Percentiles rank a stretch among this genome's conserved stretches.
Evolutionary conservation across 2,113 vertebrate species (phyloP).

Genomic region (Cebidichthys violaceus): DNA sequence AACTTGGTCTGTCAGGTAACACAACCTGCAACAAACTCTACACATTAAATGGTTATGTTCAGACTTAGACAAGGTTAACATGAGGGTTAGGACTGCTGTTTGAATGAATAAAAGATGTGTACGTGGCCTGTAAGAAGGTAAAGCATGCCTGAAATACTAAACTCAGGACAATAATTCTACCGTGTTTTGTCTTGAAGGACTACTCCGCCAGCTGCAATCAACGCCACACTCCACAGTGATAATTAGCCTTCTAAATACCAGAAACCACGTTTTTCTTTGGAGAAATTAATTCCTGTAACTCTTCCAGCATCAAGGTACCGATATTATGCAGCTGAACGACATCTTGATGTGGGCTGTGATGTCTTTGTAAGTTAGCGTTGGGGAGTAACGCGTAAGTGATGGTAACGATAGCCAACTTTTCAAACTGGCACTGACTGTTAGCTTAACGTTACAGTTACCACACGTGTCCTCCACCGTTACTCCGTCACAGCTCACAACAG

Average conservation of each 20-base stretch:
- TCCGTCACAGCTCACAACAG: neutral
- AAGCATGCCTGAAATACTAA: constrained; percentile 33
- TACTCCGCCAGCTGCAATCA: constrained; percentile 49
- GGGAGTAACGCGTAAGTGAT: neutral
- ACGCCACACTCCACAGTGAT: constrained; percentile 8
- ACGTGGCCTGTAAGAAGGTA: fast-evolving
- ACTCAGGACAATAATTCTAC: fast-evolving
- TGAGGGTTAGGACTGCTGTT: fast-evolving
- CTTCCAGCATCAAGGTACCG: neutral
- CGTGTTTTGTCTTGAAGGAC: fast-evolving
- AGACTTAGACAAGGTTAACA: fast-evolving
- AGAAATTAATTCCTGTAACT: neutral
- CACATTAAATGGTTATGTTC: fast-evolving
- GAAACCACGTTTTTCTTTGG: neutral
- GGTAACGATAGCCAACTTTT: constrained; percentile 34
- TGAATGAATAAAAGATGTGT: fast-evolving
- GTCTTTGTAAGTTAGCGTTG: neutral
- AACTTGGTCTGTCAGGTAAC: neutral
- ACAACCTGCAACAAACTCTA: fast-evolving
- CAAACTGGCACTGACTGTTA: constrained; percentile 6
- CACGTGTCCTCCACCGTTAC: neutral
- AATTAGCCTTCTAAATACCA: constrained; percentile 35
- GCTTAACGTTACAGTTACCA: neutral
- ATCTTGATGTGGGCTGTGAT: neutral
- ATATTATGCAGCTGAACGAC: neutral